Evolutionary conservation across 1,140 invertebrate species (phyloP).

Genomic region (Solenopsis invicta): DNA sequence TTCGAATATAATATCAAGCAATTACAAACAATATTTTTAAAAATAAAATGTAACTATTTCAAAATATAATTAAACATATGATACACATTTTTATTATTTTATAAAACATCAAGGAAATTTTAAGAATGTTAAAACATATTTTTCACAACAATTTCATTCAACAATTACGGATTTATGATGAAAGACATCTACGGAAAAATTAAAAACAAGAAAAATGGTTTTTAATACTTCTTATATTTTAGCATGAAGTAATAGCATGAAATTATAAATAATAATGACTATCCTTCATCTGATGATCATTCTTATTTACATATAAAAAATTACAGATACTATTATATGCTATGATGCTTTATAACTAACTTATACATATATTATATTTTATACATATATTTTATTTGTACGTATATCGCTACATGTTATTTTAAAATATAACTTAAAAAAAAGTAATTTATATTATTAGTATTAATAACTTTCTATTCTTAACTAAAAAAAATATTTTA

Average conservation of each 20-base stretch:
- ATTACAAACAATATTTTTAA: not conserved
- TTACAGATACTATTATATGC: not conserved
- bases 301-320: not conserved
- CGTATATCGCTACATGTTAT: not conserved
- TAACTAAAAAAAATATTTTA: not conserved
- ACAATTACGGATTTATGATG: not conserved
- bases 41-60: not conserved
- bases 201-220: not conserved
- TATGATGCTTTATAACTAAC: not conserved
- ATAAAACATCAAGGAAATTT: not conserved
- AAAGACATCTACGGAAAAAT: not conserved
- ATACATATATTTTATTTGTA: not conserved
- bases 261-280: constrained; percentile 18
- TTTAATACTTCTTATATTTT: not conserved
- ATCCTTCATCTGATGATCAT: not conserved
- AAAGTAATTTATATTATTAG: too few relatives aligned
- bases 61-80: not conserved
- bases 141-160: not conserved
- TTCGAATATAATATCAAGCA: not conserved
- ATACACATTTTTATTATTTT: not conserved
- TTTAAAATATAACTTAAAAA: not conserved
- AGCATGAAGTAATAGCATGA: not conserved
- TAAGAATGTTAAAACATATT: not conserved
- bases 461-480: not conserved
- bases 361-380: not conserved